Evolutionary conservation across 2,888 invertebrate genomes (phyloP).

Genomic region (Drepana falcataria): DNA sequence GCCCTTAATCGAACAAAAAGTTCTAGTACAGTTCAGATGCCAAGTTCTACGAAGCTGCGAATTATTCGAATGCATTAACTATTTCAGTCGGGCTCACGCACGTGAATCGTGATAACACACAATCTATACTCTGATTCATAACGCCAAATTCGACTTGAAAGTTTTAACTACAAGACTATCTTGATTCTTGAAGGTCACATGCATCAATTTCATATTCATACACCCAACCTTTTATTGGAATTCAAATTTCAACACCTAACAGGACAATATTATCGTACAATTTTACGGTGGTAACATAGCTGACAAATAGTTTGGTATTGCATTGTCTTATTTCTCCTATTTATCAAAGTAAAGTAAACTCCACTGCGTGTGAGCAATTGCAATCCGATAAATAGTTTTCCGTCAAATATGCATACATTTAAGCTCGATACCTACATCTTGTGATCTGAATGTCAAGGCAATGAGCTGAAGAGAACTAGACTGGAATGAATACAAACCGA

Average conservation of each 20-base stretch:
- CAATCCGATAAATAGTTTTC: too few species aligned
- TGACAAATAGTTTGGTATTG: too few species aligned
- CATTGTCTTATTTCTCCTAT: too few species aligned
- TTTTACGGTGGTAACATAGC: too few species aligned
- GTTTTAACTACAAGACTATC: constrained; percentile 49
- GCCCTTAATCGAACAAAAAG: constrained; percentile 10
- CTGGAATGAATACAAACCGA: too few species aligned
- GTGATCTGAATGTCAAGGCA: too few species aligned
- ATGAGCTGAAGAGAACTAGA: too few species aligned
- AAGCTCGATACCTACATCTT: too few species aligned
- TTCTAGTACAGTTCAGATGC: constrained; percentile 4
- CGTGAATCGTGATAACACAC: constrained; percentile 49
- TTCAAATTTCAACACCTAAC: neutral
- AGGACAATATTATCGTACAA: too few species aligned
- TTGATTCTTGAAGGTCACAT: neutral
- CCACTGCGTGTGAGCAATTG: too few species aligned
- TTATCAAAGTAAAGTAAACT: too few species aligned
- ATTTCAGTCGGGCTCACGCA: constrained; percentile 59
- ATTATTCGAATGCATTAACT: constrained; percentile 57
- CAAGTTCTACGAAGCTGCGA: constrained; percentile 37
- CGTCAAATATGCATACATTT: too few species aligned
- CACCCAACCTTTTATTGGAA: neutral
- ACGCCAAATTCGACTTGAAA: constrained; percentile 44
- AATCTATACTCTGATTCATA: constrained; percentile 55
- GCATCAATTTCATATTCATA: neutral